Evolutionary conservation across 2,113 vertebrate species (phyloP), one percentile per base, ranked within the genome.

Genomic region (Nothoprocta perdicaria): DNA sequence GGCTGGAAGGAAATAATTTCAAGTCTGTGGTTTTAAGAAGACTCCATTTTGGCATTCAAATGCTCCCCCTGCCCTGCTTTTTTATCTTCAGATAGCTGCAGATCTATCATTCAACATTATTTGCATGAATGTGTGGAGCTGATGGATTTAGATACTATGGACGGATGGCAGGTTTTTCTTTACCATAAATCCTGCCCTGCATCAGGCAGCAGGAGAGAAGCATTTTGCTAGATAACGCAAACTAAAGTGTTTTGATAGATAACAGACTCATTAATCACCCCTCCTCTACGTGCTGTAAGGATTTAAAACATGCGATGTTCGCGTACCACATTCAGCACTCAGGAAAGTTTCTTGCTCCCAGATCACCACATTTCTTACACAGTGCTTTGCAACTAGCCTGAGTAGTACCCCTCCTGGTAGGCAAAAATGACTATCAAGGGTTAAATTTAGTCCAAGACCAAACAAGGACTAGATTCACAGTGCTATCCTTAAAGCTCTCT

Each of bases 141-240:
- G 94, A 97, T 95, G 95, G 93, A 91, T 94, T 95, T 97, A 95
- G 93, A 92, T 93, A 58, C 24, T 22, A 9, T 72, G 91, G 75
- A 93, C 6, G 33, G 66, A 95, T 80, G 89, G 68, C 88, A 95
- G 84, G 81, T 73, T 96, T 97, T 96, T 94, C 95, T 95, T 96
- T 92, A 95, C 78, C 77, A 92, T 97, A 97, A 97, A 97, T 97
- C 89, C 91, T 43, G 2, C 81, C 67, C 89, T 72, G 71, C 71
- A 90, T 55, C 75, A 95, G 40, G 73, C 71, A 95, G 53, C 45
- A 65, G 87, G 84, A 94, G 78, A 92, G 95, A 95, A 96, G 90
- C 77, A 88, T 97, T 97, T 96, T 96, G 95, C 95, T 92, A 96
- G 96, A 97, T 97, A 96, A 96, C 65, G 88, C 53, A 94, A 96